Base-by-base conservation (phyloP, 2,797 vertebrate species). In the Gobionotothen gibberifrons region DNA sequence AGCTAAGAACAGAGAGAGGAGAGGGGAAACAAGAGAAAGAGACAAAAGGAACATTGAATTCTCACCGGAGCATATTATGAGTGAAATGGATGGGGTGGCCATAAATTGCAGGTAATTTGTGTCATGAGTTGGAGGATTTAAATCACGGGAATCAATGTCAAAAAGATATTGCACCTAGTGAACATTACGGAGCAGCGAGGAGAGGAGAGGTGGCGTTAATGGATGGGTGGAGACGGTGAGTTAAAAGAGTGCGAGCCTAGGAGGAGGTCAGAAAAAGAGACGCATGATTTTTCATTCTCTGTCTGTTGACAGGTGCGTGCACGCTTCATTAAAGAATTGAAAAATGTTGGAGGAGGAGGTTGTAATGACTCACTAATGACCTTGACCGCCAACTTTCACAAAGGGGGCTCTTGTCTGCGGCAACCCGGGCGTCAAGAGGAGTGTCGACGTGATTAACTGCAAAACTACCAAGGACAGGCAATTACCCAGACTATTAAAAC, bases 51-150 rank as follows among this genome's bases (percentile, higher is more conserved):
- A 84, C 87, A 89, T 85, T 92, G 78, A 86, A 85, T 90, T 85
- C 88, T 88, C 89, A 91, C 76, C 53, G 70, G 74, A 89, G 90
- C 90, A 85, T 85, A 88, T 92, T 87, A 92, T 89, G 86, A 85
- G 78, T 48, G 62, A 89, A 82, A 87, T 80, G 77, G 70, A 89
- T 67, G 52, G 79, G 78, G 80, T 53, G 71, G 84, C 70, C 58
- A 80, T 91, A 93, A 92, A 93, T 92, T 90, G 84, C 85, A 67
- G 70, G 84, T 92, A 83, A 94, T 94, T 90, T 90, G 77, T 87
- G 91, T 87, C 85, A 84, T 12, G 78, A 89, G 73, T 72, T 69
- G 70, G 64, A 79, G 76, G 85, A 88, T 84, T 87, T 92, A 90
- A 90, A 91, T 87, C 89, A 84, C 83, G 32, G 69, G 83, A 91